A percentile compares a stretch with the other conserved stretches of the same genome.
Evolutionary conservation across 2,113 vertebrate genomes (phyloP).

Genomic region (Marcusenius ussheri): DNA sequence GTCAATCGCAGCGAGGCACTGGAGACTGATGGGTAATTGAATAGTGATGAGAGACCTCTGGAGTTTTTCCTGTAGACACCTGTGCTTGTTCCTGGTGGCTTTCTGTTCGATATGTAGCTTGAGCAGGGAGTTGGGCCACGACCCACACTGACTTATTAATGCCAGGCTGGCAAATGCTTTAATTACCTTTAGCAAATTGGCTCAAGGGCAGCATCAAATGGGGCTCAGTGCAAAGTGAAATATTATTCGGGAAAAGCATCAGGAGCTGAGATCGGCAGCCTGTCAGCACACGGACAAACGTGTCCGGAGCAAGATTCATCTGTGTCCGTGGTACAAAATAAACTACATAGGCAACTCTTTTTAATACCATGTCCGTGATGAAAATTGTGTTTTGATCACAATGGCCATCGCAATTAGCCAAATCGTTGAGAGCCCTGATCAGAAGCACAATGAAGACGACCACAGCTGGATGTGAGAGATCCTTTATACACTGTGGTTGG

Average conservation of each 20-base stretch:
- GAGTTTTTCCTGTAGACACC: neutral
- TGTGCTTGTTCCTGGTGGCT: neutral
- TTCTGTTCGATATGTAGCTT: neutral
- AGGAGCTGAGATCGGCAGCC: neutral
- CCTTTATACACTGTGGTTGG: neutral
- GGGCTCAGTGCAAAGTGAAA: neutral
- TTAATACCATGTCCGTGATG: neutral
- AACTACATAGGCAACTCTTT: neutral
- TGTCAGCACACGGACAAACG: neutral
- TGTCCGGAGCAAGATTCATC: neutral
- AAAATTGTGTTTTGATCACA: neutral
- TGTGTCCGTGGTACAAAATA: neutral
- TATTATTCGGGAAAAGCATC: neutral
- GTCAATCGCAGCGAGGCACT: constrained; percentile 67
- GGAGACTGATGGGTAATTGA: constrained; percentile 74
- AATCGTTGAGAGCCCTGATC: neutral
- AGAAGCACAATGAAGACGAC: neutral
- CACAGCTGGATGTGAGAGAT: neutral
- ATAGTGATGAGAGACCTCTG: constrained; percentile 19
- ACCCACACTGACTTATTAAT: neutral
- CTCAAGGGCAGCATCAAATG: neutral
- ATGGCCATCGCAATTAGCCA: neutral
- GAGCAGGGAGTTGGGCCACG: neutral
- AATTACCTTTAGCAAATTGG: neutral
- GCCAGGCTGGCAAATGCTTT: neutral